Percentiles rank a stretch among this genome's conserved stretches.
Conservation (phyloP, 2,888 invertebrate species). For the Malacosoma neustria region DNA sequence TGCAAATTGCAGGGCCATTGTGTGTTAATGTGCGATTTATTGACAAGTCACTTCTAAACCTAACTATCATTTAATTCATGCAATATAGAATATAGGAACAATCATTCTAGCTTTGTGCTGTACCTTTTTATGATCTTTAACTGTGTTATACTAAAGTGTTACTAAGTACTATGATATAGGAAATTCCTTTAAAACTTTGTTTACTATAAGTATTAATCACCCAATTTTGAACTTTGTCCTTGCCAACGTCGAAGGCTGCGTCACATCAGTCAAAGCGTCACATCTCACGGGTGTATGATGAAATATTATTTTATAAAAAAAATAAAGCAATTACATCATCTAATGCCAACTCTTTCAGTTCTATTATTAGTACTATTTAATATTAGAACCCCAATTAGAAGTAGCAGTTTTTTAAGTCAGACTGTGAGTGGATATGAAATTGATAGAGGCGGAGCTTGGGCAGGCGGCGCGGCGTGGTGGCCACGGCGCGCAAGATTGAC, state of each 20-base stretch:
- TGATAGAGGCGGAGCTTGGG: slow-evolving; percentile 20
- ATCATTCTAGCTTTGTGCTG: no score
- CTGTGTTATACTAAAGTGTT: no score
- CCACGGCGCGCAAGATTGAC: slow-evolving; percentile 49
- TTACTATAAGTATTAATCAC: no score
- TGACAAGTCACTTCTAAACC: neutral
- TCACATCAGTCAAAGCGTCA: neutral
- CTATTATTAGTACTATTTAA: no score
- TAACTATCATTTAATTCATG: no score
- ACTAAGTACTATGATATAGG: no score
- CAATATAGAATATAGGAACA: no score
- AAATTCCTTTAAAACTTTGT: no score
- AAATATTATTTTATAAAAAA: neutral
- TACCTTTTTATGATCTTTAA: no score
- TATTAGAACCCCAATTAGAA: neutral
- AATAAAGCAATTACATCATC: neutral
- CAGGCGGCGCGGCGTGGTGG: slow-evolving; percentile 19
- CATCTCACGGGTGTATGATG: neutral
- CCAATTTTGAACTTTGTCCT: neutral
- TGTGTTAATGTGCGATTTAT: neutral
- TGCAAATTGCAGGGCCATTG: neutral
- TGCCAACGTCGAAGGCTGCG: neutral
- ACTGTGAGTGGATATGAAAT: slow-evolving; percentile 35
- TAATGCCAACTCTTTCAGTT: neutral
- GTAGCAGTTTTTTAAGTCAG: slow-evolving; percentile 21